phyloP scores from a whole-genome alignment of 2,797 vertebrate genomes.

The Channa striata region DNA sequence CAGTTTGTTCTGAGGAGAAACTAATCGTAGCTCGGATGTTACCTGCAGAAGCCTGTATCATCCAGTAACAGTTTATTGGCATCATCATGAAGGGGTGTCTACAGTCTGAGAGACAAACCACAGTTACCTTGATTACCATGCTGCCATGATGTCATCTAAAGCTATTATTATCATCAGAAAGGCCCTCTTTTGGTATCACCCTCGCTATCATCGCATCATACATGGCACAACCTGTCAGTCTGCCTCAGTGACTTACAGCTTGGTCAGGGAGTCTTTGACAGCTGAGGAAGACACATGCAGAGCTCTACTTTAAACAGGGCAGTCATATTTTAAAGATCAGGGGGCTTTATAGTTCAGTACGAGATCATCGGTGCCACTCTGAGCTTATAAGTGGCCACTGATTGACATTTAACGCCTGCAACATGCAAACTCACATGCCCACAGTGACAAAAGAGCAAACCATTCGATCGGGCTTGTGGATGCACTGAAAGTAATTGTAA shows the following conservation, averaged over 20 bases:
- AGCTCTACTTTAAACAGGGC: not conserved
- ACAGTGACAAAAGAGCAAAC: not conserved
- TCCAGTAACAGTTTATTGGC: not conserved
- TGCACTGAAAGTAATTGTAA: not conserved
- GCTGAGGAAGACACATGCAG: not conserved
- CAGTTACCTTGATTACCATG: conserved; percentile 14
- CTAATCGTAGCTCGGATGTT: conserved; percentile 42
- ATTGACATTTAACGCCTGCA: not conserved
- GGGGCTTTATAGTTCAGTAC: not conserved
- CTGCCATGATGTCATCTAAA: conserved; percentile 39
- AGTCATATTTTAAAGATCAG: too few species aligned
- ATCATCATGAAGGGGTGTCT: conserved; percentile 11
- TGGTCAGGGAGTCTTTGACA: not conserved
- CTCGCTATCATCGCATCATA: not conserved
- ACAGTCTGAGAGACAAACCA: conserved; percentile 5
- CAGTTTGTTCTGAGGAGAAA: conserved; percentile 57
- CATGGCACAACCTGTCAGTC: not conserved
- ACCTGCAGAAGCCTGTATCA: conserved; percentile 44
- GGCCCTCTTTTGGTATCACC: not conserved
- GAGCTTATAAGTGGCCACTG: not conserved
- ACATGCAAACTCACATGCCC: not conserved
- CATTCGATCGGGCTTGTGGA: not conserved
- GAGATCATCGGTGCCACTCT: conserved; percentile 1
- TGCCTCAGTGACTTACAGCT: not conserved
- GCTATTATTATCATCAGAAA: conserved; percentile 7